Evolutionary conservation across 2,888 invertebrate species (phyloP).

Genomic region (Epinotia nisella): DNA sequence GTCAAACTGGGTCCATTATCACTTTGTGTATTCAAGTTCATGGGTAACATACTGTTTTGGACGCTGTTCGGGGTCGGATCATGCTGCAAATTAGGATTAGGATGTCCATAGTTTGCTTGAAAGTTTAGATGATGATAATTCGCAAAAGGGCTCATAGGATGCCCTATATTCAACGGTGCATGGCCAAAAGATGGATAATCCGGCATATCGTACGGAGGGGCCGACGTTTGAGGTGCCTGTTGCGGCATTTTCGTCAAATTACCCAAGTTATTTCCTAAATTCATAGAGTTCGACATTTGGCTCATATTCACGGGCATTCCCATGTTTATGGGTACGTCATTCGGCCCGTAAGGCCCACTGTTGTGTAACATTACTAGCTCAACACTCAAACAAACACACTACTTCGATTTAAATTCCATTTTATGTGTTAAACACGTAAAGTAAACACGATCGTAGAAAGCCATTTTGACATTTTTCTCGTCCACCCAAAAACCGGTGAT

Average conservation of each 20-base stretch:
- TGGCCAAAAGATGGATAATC: constrained; percentile 62
- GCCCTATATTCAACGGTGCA: constrained; percentile 55
- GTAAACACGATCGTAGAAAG: constrained; percentile 67
- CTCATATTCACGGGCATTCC: constrained; percentile 66
- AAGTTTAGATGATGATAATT: constrained; percentile 61
- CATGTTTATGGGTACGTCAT: constrained; percentile 68
- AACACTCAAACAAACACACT: constrained; percentile 44
- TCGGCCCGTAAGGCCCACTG: constrained; percentile 70
- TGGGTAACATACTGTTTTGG: constrained; percentile 63
- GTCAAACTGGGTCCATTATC: constrained; percentile 50
- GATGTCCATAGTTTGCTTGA: constrained; percentile 55
- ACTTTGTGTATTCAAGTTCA: constrained; percentile 64
- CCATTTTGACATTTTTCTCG: constrained; percentile 70
- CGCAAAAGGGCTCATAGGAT: constrained; percentile 60
- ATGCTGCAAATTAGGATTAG: constrained; percentile 52
- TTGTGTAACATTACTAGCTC: constrained; percentile 71
- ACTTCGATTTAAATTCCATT: constrained; percentile 46
- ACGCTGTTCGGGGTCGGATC: constrained; percentile 52
- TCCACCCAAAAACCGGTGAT: constrained; percentile 47
- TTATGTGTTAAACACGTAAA: constrained; percentile 51
- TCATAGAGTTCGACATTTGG: constrained; percentile 59
- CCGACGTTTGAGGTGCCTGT: constrained; percentile 55
- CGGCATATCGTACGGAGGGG: constrained; percentile 61
- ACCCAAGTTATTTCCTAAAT: constrained; percentile 64
- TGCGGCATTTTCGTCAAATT: constrained; percentile 66